Conservation (phyloP, 2,797 vertebrate genomes). For the Delichon dasypus region DNA sequence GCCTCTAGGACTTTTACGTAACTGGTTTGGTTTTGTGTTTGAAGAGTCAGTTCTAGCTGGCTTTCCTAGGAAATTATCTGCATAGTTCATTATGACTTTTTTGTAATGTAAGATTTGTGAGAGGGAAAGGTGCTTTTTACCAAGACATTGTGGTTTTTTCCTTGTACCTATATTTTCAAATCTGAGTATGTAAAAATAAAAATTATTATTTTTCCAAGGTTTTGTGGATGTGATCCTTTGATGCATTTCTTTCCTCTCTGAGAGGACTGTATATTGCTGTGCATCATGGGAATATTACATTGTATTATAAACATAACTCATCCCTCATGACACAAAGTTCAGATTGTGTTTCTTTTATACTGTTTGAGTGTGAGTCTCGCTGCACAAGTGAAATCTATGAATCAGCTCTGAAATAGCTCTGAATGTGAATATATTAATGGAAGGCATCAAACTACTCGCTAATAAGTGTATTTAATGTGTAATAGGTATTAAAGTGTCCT, state of each 20-base stretch:
- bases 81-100: background rate
- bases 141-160: background rate
- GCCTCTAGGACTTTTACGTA: background rate
- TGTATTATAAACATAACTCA: accelerated
- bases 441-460: background rate
- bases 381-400: background rate
- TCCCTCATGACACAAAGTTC: background rate
- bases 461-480: background rate
- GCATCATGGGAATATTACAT: background rate
- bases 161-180: background rate
- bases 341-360: background rate
- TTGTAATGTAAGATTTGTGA: background rate
- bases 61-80: background rate
- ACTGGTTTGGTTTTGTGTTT: background rate
- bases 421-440: background rate
- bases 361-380: background rate
- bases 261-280: background rate
- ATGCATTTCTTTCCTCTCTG: background rate
- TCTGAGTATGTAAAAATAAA: background rate
- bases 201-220: background rate
- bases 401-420: background rate
- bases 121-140: background rate
- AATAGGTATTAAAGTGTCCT: background rate
- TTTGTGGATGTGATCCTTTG: background rate
- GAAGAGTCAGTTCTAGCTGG: background rate